phyloP scores from a whole-genome alignment of 2,113 vertebrate species.

The Leptocoma aspasia region DNA sequence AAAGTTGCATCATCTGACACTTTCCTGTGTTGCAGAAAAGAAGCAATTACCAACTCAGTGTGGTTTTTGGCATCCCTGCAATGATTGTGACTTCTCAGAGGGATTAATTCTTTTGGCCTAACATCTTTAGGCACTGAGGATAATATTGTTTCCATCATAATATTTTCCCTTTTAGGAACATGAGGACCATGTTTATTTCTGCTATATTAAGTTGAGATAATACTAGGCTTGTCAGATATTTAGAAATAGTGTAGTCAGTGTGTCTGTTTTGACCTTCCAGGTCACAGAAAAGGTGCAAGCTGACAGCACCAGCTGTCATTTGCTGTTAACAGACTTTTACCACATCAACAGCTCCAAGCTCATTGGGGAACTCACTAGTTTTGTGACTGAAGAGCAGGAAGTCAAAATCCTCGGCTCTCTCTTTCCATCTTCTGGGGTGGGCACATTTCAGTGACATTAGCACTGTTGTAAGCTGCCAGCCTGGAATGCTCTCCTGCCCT shows the following conservation, averaged over 20 bases:
- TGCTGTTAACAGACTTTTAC: neutral
- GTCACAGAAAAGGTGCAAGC: neutral
- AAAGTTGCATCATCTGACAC: neutral
- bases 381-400: neutral
- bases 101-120: neutral
- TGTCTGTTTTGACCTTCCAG: neutral
- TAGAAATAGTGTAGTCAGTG: neutral
- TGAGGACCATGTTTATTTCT: neutral
- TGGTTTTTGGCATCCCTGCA: neutral
- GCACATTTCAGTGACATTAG: neutral
- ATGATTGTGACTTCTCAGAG: neutral
- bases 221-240: neutral
- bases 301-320: constrained; percentile 11
- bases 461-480: neutral
- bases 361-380: neutral
- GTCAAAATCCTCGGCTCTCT: neutral
- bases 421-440: neutral
- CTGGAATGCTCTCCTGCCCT: neutral
- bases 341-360: neutral
- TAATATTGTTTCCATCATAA: neutral
- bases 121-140: neutral
- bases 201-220: neutral
- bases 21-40: neutral
- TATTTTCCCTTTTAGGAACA: neutral
- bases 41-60: neutral